These are phyloP conservation scores for Volucella zonaria DNA, from an alignment of 2,888 invertebrate species.

Conservation along the genomic window DNA sequence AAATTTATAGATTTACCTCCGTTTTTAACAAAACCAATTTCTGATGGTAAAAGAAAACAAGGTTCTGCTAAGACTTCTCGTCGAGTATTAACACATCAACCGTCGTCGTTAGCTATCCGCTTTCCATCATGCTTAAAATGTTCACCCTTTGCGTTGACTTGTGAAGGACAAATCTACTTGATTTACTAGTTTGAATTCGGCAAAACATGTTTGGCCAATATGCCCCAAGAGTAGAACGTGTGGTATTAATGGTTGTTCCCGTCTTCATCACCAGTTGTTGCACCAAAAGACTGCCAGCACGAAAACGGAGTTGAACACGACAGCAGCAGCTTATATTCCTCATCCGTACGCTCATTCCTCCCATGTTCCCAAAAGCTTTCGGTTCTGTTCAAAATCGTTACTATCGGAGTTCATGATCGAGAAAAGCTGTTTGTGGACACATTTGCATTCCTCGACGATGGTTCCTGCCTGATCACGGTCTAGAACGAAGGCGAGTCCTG, in stretches of 20 bases:
- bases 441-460: neutral
- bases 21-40: too few species aligned
- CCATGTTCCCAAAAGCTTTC: neutral
- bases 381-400: conserved; percentile 27
- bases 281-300: neutral
- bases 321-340: neutral
- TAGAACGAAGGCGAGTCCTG: too few species aligned
- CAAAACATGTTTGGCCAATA: conserved; percentile 13
- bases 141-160: too few species aligned
- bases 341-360: conserved; percentile 3
- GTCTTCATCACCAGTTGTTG: conserved; percentile 7
- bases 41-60: too few species aligned
- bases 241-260: neutral
- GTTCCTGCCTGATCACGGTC: too few species aligned
- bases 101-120: too few species aligned
- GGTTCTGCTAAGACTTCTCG: too few species aligned
- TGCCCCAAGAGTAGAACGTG: neutral
- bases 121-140: too few species aligned
- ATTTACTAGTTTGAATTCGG: too few species aligned
- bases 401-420: conserved; percentile 8
- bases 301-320: neutral
- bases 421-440: conserved; percentile 1
- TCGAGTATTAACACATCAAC: too few species aligned
- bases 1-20: too few species aligned
- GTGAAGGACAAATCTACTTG: too few species aligned